Conservation (phyloP, 1,140 invertebrate species). For the Carposina sasakii region DNA sequence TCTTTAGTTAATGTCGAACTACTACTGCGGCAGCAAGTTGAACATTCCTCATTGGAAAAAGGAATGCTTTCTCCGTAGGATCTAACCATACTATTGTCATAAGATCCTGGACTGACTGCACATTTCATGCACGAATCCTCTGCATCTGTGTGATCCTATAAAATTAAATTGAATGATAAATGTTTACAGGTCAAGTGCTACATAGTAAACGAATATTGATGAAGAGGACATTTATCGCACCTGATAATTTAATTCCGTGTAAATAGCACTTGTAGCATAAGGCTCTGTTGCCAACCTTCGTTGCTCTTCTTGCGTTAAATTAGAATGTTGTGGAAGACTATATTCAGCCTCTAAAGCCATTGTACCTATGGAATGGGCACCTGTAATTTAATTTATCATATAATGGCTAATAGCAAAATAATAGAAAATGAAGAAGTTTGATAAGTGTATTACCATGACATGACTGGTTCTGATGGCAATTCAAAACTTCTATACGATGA, state of each 20-base stretch:
- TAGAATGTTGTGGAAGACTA: constrained; percentile 60
- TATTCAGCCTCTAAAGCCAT: constrained; percentile 68
- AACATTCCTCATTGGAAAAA: constrained; percentile 66
- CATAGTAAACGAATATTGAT: neutral
- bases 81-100: constrained; percentile 61
- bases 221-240: constrained; percentile 29
- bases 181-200: neutral
- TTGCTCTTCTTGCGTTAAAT: constrained; percentile 46
- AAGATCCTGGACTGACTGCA: constrained; percentile 59
- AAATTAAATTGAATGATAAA: constrained; percentile 3
- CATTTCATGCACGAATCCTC: constrained; percentile 66
- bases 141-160: constrained; percentile 56
- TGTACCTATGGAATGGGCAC: constrained; percentile 54
- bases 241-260: constrained; percentile 64
- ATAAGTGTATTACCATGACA: constrained; percentile 41
- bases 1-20: constrained; percentile 65
- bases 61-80: constrained; percentile 63
- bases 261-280: constrained; percentile 65
- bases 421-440: neutral
- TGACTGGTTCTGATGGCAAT: constrained; percentile 61
- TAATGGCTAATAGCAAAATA: neutral
- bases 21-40: constrained; percentile 63
- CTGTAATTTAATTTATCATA: constrained; percentile 20
- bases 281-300: constrained; percentile 49
- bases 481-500: constrained; percentile 63